phyloP scores from a whole-genome alignment of 1,140 invertebrate species.

The Bombyx mandarina region DNA sequence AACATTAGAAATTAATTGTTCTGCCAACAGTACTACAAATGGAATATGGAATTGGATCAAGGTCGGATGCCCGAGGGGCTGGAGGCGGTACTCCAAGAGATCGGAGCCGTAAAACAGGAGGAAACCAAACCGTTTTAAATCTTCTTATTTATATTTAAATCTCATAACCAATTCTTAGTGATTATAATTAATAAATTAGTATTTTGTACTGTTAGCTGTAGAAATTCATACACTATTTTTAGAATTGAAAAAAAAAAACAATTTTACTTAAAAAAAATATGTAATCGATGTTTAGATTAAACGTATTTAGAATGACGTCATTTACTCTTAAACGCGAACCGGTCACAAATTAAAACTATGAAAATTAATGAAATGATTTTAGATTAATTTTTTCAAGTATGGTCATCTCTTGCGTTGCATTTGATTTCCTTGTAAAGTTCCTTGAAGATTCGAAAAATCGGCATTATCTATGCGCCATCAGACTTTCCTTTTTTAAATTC shows the following conservation, averaged over 20 bases:
- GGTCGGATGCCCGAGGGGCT: slow-evolving; percentile 83
- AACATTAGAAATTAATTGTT: neutral
- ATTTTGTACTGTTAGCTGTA: neutral
- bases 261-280: neutral
- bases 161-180: neutral
- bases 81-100: slow-evolving; percentile 81
- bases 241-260: too few relatives aligned
- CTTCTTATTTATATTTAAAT: neutral
- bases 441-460: too few relatives aligned
- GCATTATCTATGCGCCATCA: too few relatives aligned
- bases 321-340: too few relatives aligned
- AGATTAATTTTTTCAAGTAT: too few relatives aligned
- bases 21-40: slow-evolving; percentile 78
- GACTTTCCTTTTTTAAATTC: too few relatives aligned
- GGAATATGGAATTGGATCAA: slow-evolving; percentile 85
- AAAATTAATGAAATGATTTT: too few relatives aligned
- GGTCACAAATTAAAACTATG: too few relatives aligned
- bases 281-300: neutral
- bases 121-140: slow-evolving; percentile 36
- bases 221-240: neutral
- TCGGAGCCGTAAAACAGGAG: slow-evolving; percentile 60
- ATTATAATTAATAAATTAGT: neutral
- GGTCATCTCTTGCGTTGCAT: too few relatives aligned
- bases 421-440: too few relatives aligned
- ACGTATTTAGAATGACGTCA: too few relatives aligned